phyloP scores from a whole-genome alignment of 2,797 vertebrate species.

The Passerculus sandwichensis region DNA sequence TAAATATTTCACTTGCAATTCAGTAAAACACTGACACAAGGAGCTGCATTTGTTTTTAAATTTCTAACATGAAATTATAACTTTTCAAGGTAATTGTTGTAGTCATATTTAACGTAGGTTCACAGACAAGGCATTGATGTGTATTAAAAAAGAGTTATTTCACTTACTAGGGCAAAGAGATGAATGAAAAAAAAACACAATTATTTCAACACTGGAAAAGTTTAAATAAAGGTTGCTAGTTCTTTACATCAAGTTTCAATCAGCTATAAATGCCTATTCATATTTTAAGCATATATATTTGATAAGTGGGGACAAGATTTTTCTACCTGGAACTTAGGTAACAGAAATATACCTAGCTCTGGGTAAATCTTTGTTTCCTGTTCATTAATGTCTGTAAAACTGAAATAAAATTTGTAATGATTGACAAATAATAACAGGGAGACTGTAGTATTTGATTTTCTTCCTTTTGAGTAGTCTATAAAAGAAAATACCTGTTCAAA shows the following conservation, averaged over 20 bases:
- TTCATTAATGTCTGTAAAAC: neutral
- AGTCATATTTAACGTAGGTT: neutral
- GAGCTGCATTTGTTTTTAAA: neutral
- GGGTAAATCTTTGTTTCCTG: neutral
- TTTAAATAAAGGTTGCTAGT: neutral
- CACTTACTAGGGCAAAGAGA: neutral
- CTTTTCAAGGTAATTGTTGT: neutral
- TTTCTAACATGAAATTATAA: neutral
- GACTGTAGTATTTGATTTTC: neutral
- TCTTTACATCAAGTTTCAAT: neutral
- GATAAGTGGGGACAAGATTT: neutral
- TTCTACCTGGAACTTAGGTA: neutral
- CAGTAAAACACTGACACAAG: neutral
- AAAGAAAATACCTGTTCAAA: neutral
- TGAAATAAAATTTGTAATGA: neutral
- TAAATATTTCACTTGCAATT: neutral
- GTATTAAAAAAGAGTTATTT: conserved; percentile 3
- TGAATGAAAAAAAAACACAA: neutral
- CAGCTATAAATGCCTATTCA: neutral
- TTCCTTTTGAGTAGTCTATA: neutral
- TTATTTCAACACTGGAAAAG: neutral
- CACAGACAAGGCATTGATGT: neutral
- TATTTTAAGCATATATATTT: neutral
- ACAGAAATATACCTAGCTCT: neutral
- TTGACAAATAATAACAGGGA: neutral